Evolutionary conservation across 2,888 invertebrate genomes (phyloP), one percentile per base, ranked within the genome.

Genomic region (Idaea aversata): DNA sequence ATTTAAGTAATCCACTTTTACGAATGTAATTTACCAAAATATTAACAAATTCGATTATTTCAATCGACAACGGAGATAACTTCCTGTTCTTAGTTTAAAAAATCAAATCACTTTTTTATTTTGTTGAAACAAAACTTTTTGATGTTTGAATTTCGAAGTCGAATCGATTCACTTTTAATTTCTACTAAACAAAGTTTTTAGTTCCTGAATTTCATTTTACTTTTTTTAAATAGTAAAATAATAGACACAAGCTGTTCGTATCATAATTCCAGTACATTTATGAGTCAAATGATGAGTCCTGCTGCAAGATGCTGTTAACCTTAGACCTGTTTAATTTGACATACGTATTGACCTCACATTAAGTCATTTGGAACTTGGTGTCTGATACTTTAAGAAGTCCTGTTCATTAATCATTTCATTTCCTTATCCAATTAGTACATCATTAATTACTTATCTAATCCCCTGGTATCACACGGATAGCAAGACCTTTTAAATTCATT

Each of bases 1-100:
- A 67, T 81, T 82, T 66, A 83, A 65, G 75, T 78, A 83, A 82
- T 88, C 88, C 88, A 90, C 88, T 82, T 88, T 87, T 74, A 47
- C 47, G 47, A 47, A 47, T 47, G 61, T 59, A 34, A 34, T 59
- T 59, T 13, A 4, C 58, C 68, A 66, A 60, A 64, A 63, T 59
- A 67, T 70, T 61, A 16, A 67, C 16, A 57, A 67, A 68, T 34
- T 10, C 59, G 59, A 25, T 59, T 66, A 69, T 59, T 64, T 57
- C 13, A 65, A 66, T 63, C 67, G 61, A 65, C 47, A 34, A 15
- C 5, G 25, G 5, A 47, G 10, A 47, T 3, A 3, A 13, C 47
- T 2, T 47, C 7, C 4, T 47, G 7, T 7, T 47, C 13, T 13
- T 47, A 10, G 13, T 47, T 10, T 47, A 7, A 47, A 47, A 5